These are phyloP conservation scores for Muschampia plurimacula DNA, from an alignment of 2,888 invertebrate genomes.

Conservation along the genomic window DNA sequence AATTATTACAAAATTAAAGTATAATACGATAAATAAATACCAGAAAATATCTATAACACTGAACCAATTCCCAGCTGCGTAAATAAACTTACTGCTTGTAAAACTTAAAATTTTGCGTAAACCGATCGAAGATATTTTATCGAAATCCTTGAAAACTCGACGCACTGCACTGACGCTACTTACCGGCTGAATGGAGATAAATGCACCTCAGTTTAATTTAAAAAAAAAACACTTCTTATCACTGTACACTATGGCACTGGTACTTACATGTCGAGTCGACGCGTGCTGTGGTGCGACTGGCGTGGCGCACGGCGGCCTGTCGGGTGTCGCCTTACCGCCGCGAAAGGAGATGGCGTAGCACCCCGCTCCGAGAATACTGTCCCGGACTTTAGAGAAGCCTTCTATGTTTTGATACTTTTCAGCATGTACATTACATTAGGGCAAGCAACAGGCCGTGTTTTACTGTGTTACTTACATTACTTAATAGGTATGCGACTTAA, in stretches of 20 bases:
- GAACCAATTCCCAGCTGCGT: slow-evolving; percentile 25
- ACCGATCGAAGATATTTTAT: background rate
- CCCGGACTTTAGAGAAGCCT: slow-evolving; percentile 41
- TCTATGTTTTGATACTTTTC: slow-evolving; percentile 30
- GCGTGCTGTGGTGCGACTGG: slow-evolving; percentile 85
- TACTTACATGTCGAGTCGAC: slow-evolving; percentile 86
- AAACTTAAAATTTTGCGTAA: slow-evolving; percentile 31
- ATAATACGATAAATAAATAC: background rate
- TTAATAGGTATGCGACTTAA: too few relatives aligned
- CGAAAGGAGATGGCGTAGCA: slow-evolving; percentile 78
- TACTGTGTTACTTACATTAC: background rate
- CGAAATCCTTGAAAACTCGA: background rate
- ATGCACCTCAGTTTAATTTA: slow-evolving; percentile 60
- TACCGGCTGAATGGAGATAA: slow-evolving; percentile 62
- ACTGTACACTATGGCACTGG: slow-evolving; percentile 72
- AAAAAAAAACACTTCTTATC: slow-evolving; percentile 66
- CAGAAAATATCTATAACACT: slow-evolving; percentile 23
- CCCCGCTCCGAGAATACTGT: slow-evolving; percentile 70
- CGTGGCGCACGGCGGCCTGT: slow-evolving; percentile 62
- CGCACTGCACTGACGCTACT: slow-evolving; percentile 67
- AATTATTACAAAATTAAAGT: background rate
- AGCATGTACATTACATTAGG: background rate
- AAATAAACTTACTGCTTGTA: slow-evolving; percentile 32
- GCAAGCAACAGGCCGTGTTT: background rate
- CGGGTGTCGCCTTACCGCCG: slow-evolving; percentile 84